phyloP scores from a whole-genome alignment of 2,797 vertebrate species.

The Acrossocheilus wenchowensis region DNA sequence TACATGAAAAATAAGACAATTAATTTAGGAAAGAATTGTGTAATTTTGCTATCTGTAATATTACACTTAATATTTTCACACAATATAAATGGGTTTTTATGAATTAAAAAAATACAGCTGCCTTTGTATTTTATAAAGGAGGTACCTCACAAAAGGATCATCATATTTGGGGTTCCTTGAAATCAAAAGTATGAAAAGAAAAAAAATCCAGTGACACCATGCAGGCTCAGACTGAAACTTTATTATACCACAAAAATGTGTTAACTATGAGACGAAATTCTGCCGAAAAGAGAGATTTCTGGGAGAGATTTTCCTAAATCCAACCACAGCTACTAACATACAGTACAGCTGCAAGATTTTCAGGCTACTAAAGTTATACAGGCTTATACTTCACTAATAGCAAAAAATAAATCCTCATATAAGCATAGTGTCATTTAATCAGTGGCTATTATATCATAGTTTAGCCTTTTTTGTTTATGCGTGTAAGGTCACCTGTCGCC shows the following conservation, averaged over 20 bases:
- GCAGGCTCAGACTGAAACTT: conserved; percentile 5
- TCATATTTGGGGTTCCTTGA: neutral
- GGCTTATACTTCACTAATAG: neutral
- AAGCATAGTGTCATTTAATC: neutral
- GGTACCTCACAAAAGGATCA: neutral
- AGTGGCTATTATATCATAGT: conserved; percentile 27
- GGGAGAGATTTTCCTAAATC: neutral
- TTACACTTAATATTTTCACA: neutral
- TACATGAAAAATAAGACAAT: neutral
- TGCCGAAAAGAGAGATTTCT: neutral
- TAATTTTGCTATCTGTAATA: neutral
- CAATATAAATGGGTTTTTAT: neutral
- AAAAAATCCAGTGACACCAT: neutral
- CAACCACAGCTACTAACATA: neutral
- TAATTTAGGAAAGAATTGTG: neutral
- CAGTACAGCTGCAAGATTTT: conserved; percentile 2
- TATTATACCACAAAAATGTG: neutral
- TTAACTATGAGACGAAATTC: neutral
- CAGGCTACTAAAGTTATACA: neutral
- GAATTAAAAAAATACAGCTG: neutral
- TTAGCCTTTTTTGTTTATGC: neutral
- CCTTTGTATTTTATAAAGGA: neutral
- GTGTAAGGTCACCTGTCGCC: conserved; percentile 87
- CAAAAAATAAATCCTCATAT: neutral
- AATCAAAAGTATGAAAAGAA: neutral